phyloP scores from a whole-genome alignment of 1,140 invertebrate genomes.

The Aculops lycopersici region DNA sequence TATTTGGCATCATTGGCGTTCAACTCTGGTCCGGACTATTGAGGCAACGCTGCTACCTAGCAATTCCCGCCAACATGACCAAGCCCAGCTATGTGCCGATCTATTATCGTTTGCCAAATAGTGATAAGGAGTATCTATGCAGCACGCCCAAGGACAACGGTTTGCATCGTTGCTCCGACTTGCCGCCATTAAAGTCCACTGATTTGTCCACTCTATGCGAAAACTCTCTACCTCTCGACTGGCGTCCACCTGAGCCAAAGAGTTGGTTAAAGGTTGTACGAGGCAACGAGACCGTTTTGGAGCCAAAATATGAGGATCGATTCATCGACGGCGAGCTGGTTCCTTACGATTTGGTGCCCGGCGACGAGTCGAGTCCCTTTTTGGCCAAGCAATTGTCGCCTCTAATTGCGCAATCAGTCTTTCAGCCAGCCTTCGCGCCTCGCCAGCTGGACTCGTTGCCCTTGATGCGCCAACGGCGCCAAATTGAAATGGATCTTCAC shows the following conservation, averaged over 20 bases:
- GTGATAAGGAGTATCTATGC: slow-evolving; percentile 89
- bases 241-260: background rate
- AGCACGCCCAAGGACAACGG: slow-evolving; percentile 65
- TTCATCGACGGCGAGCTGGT: background rate
- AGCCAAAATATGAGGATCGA: background rate
- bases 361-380: background rate
- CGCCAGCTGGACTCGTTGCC: background rate
- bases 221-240: background rate
- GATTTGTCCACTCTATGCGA: background rate
- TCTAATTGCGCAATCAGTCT: background rate
- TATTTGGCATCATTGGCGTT: slow-evolving; percentile 96
- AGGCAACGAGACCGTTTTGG: background rate
- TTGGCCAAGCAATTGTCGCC: background rate
- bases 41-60: slow-evolving; percentile 58
- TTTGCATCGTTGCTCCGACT: slow-evolving; percentile 59
- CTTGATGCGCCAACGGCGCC: background rate
- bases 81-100: slow-evolving; percentile 12
- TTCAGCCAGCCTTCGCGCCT: background rate
- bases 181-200: slow-evolving; percentile 31
- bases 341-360: background rate
- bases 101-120: slow-evolving; percentile 22
- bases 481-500: background rate
- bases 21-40: slow-evolving; percentile 93
- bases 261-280: too few relatives aligned
- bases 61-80: slow-evolving; percentile 14